Evolutionary conservation across 2,888 invertebrate species (phyloP).

Genomic region (Monochamus alternatus): DNA sequence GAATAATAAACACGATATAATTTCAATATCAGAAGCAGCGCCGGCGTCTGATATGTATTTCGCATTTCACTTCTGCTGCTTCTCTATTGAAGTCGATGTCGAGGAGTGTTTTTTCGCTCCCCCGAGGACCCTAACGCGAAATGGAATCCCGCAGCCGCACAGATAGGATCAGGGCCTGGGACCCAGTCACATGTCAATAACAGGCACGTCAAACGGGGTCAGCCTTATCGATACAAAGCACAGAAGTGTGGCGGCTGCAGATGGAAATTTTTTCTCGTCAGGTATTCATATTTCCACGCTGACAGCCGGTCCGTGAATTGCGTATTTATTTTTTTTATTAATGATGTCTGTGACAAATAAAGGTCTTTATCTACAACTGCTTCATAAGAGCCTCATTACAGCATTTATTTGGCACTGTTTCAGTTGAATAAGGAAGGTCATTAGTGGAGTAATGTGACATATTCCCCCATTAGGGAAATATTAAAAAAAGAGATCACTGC

Average conservation of each 20-base stretch:
- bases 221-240: constrained; percentile 31
- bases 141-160: constrained; percentile 32
- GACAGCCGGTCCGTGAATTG: constrained; percentile 8
- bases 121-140: constrained; percentile 31
- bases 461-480: too few relatives aligned
- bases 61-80: constrained; percentile 33
- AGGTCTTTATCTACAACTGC: too few relatives aligned
- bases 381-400: too few relatives aligned
- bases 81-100: constrained; percentile 32
- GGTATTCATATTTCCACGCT: constrained; percentile 1
- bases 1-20: constrained; percentile 37
- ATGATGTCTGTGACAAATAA: not conserved
- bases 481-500: too few relatives aligned
- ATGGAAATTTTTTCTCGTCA: constrained; percentile 25
- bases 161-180: constrained; percentile 32
- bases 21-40: constrained; percentile 34
- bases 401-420: too few relatives aligned
- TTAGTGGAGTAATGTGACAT: too few relatives aligned
- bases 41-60: constrained; percentile 27
- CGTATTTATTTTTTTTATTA: not conserved
- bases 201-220: constrained; percentile 37
- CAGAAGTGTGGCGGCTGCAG: constrained; percentile 5
- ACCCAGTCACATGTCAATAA: constrained; percentile 39
- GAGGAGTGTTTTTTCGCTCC: constrained; percentile 28
- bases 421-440: too few relatives aligned